Evolutionary conservation across 2,797 vertebrate species (phyloP).

Genomic region (Schizopygopsis malacanthus): DNA sequence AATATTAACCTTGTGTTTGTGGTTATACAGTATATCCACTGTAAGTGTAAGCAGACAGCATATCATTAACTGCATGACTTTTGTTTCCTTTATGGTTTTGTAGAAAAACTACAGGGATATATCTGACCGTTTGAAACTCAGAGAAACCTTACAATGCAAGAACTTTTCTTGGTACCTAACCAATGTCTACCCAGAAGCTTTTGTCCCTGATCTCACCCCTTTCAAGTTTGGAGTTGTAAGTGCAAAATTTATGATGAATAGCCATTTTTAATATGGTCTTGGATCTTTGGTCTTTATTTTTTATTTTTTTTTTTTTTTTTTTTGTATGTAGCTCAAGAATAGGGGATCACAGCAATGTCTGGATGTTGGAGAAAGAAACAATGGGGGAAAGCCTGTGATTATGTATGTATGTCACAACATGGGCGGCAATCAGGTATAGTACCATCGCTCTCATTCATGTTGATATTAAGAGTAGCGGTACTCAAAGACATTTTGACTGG

Average conservation of each 20-base stretch:
- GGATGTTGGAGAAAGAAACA: constrained; percentile 88
- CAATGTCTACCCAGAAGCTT: constrained; percentile 93
- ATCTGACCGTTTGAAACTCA: constrained; percentile 86
- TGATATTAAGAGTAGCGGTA: background rate
- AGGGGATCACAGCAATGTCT: constrained; percentile 82
- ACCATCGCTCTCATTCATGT: background rate
- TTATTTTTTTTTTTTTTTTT: background rate
- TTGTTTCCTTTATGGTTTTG: constrained; percentile 18
- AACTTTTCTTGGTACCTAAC: constrained; percentile 97
- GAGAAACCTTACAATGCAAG: constrained; percentile 90
- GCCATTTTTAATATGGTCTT: background rate
- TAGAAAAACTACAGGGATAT: constrained; percentile 91
- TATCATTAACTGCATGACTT: background rate
- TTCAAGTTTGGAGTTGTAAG: constrained; percentile 89
- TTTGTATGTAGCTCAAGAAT: constrained; percentile 85
- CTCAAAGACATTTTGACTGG: background rate
- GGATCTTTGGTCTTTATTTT: too few species aligned
- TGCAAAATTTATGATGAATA: background rate
- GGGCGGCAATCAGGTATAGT: constrained; percentile 93
- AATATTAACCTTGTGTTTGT: background rate
- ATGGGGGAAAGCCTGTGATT: constrained; percentile 88
- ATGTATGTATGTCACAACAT: constrained; percentile 95
- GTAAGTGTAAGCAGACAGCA: background rate
- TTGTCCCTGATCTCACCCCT: constrained; percentile 89
- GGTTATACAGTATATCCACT: background rate